Evolutionary conservation across 2,888 invertebrate genomes (phyloP).

Genomic region (Coleophora deauratella): DNA sequence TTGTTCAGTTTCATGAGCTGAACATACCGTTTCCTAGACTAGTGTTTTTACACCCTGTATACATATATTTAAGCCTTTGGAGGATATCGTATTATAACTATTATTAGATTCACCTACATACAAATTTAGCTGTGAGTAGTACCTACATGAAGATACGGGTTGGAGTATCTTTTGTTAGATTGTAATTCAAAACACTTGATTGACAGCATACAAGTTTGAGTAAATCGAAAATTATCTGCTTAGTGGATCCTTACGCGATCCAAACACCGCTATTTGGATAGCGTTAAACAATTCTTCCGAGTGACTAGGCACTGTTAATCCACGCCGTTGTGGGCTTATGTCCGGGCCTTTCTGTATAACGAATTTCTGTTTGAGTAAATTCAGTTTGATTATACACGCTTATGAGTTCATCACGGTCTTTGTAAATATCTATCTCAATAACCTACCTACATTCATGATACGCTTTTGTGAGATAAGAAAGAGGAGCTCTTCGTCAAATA

Average conservation of each 20-base stretch:
- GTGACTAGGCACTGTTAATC: slow-evolving; percentile 54
- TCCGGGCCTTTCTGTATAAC: slow-evolving; percentile 38
- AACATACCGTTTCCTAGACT: no score
- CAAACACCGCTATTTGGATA: slow-evolving; percentile 65
- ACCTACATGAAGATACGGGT: no score
- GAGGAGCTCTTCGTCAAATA: no score
- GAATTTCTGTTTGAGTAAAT: slow-evolving; percentile 51
- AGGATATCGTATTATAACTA: no score
- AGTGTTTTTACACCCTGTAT: no score
- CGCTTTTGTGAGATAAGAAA: slow-evolving; percentile 1
- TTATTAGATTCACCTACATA: no score
- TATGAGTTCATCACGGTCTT: slow-evolving; percentile 33
- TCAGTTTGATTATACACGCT: slow-evolving; percentile 62
- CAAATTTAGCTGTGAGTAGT: no score
- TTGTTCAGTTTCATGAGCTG: no score
- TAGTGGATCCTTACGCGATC: slow-evolving; percentile 56
- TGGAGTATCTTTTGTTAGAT: no score
- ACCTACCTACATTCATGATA: not conserved
- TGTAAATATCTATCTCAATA: slow-evolving; percentile 29
- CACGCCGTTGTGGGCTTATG: slow-evolving; percentile 48
- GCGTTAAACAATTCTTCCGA: slow-evolving; percentile 72
- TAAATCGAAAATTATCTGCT: slow-evolving; percentile 67
- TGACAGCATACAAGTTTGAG: slow-evolving; percentile 52
- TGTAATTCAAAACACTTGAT: slow-evolving; percentile 40
- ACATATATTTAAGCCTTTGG: no score